Evolutionary conservation across 2,888 invertebrate species (phyloP), one percentile per base, ranked within the genome.

Genomic region (Belgica antarctica): DNA sequence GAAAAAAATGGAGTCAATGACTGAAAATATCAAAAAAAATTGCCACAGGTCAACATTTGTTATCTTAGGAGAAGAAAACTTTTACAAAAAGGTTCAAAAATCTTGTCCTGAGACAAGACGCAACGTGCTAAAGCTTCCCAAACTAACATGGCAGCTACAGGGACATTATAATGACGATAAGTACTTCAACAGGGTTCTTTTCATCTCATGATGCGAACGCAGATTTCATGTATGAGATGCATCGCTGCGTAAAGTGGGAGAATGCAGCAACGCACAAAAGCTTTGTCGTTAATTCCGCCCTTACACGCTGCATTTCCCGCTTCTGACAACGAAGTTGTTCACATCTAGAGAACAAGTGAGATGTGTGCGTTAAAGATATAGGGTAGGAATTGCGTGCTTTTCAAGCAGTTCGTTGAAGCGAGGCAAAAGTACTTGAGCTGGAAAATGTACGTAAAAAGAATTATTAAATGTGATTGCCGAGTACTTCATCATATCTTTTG

Each of bases 351-450:
- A 46, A 47, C 65, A 66, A 66, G 46, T 41, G 65, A 47, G 65
- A 66, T 66, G 19, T 46, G 27, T 66, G 52, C 7, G 47, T 24
- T n/a, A 8, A 46, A 65, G 65, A 65, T 65, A 66, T 0, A 27
- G 19, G 47, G n/a, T n/a, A 27, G 63, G 41, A 28, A 63, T 66
- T 66, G 65, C 65, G 65, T 66, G 65, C 47, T 15, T 66, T 41
- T 66, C 47, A 46, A 66, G 17, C 19, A 28, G 27, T 46, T 66
- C 22, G 7, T 25, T 66, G 65, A 66, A 15, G 24, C 46, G 19
- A 19, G 36, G 12, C 17, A 19, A 66, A 66, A 47, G 47, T 34
- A 27, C 65, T 66, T 25, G 46, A 24, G 46, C 22, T 24, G 2
- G 25, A 24, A 17, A 57, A 57, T 57, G 57, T 27, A 61, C n/a